phyloP scores from a whole-genome alignment of 2,113 vertebrate species.

The Ailurus styani region DNA sequence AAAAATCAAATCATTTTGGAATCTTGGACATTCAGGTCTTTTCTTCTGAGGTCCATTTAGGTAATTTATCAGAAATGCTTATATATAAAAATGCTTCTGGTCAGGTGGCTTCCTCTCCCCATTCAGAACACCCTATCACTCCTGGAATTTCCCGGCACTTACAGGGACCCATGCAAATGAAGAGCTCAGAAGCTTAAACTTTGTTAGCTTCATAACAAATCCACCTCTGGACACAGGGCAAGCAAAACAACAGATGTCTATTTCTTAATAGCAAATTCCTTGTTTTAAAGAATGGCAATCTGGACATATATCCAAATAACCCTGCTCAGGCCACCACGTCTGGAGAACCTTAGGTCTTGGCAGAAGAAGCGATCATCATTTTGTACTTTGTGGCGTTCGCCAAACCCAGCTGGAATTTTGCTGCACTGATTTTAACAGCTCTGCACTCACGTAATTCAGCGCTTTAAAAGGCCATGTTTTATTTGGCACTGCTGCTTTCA shows the following conservation, averaged over 20 bases:
- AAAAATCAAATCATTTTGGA: neutral
- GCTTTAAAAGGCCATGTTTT: slow-evolving; percentile 74
- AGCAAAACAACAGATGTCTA: neutral
- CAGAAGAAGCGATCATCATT: slow-evolving; percentile 69
- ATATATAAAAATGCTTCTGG: neutral
- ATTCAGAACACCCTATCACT: neutral
- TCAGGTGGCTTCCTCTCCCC: neutral
- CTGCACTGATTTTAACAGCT: slow-evolving; percentile 76
- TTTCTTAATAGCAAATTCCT: slow-evolving; percentile 26
- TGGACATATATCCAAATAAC: slow-evolving; percentile 3
- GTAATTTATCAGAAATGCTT: neutral
- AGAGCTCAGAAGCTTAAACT: neutral
- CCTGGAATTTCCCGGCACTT: neutral
- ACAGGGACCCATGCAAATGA: neutral
- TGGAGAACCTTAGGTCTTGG: slow-evolving; percentile 51
- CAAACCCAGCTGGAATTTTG: slow-evolving; percentile 73
- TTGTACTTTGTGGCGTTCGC: slow-evolving; percentile 54
- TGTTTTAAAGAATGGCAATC: slow-evolving; percentile 42
- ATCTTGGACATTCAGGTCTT: neutral
- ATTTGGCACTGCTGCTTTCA: slow-evolving; percentile 70
- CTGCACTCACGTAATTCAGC: slow-evolving; percentile 72
- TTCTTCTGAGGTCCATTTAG: slow-evolving; percentile 14
- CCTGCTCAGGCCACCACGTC: slow-evolving; percentile 1
- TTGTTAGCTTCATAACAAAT: neutral
- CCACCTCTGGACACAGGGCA: neutral